phyloP scores from a whole-genome alignment of 2,797 vertebrate species.

The Tapirus indicus region DNA sequence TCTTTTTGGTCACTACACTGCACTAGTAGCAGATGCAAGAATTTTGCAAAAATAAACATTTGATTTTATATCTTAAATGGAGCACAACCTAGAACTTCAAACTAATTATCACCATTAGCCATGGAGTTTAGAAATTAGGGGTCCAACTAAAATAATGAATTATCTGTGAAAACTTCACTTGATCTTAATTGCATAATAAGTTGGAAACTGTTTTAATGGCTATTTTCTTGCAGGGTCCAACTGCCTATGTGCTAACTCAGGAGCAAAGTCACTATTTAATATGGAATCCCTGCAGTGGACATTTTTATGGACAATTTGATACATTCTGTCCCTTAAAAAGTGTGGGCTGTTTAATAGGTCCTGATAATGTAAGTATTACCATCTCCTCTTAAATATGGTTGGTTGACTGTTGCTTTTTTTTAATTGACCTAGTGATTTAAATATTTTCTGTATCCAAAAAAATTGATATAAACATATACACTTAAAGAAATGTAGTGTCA shows the following conservation, averaged over 20 bases:
- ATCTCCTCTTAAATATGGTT: constrained; percentile 17
- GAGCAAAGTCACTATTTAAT: constrained; percentile 95
- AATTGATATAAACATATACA: background rate
- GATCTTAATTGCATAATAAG: background rate
- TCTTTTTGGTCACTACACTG: background rate
- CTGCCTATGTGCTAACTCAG: constrained; percentile 94
- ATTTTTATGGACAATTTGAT: constrained; percentile 96
- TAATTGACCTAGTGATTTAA: background rate
- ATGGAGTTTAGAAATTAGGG: constrained; percentile 44
- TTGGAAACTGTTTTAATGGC: background rate
- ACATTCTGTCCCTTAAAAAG: constrained; percentile 97
- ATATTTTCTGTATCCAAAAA: background rate
- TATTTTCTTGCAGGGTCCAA: constrained; percentile 91
- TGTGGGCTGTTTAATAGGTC: constrained; percentile 93
- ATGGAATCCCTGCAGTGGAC: constrained; percentile 97
- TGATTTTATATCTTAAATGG: background rate
- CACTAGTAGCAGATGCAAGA: background rate
- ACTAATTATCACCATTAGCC: background rate
- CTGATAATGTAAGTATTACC: constrained; percentile 94
- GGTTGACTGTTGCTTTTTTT: background rate
- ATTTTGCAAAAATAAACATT: background rate
- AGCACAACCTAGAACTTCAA: constrained; percentile 20
- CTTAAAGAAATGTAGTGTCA: background rate
- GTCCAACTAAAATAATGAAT: background rate
- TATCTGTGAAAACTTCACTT: background rate